phyloP scores from a whole-genome alignment of 2,797 vertebrate genomes.

The Poecilia gillii region DNA sequence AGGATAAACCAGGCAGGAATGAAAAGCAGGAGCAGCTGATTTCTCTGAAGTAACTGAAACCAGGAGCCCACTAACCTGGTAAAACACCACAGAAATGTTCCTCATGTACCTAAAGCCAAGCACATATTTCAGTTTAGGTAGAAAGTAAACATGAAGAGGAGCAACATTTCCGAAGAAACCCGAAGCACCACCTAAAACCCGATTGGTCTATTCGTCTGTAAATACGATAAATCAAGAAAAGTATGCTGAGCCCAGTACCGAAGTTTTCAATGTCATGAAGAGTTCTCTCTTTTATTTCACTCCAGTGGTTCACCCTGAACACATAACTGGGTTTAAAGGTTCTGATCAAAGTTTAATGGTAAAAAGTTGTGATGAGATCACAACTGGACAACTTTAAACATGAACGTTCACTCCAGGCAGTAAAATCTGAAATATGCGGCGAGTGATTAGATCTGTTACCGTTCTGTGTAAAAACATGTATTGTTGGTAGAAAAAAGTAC shows the following conservation, averaged over 20 bases:
- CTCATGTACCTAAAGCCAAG: neutral
- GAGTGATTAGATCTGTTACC: neutral
- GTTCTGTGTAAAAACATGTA: neutral
- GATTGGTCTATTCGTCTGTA: neutral
- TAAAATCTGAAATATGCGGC: neutral
- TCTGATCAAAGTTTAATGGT: neutral
- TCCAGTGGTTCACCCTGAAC: slow-evolving; percentile 1
- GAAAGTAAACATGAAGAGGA: neutral
- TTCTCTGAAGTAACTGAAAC: neutral
- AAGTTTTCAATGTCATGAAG: slow-evolving; percentile 16
- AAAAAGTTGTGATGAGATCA: neutral
- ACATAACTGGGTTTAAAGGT: neutral
- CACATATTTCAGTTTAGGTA: neutral
- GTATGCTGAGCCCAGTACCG: neutral
- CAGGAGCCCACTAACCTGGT: neutral
- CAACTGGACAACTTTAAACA: neutral
- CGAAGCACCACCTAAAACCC: no score
- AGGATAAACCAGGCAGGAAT: neutral
- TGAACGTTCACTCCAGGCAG: neutral
- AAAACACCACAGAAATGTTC: neutral
- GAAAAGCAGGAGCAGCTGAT: neutral
- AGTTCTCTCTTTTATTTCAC: slow-evolving; percentile 4
- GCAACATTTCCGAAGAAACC: neutral
- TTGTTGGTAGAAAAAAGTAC: neutral
- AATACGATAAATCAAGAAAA: neutral